Conservation (phyloP, 2,888 invertebrate species). For the Embidobia sp. region DNA sequence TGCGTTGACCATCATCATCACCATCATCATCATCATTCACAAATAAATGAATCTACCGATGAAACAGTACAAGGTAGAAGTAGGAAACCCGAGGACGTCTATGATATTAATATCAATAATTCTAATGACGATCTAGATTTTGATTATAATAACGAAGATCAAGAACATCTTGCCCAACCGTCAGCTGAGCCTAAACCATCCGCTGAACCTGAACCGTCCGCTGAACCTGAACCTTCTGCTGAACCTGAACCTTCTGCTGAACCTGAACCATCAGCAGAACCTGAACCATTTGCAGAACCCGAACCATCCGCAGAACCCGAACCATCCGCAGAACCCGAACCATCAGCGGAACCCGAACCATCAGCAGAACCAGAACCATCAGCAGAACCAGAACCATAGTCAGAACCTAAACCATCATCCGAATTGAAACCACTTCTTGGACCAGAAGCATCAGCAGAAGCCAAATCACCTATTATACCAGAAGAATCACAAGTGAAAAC, state of each 20-base stretch:
- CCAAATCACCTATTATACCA: no score
- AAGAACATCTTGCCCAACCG: conserved; percentile 65
- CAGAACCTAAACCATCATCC: conserved; percentile 74
- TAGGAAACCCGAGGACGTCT: conserved; percentile 69
- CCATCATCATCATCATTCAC: conserved; percentile 37
- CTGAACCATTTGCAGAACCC: conserved; percentile 65
- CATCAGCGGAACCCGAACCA: conserved; percentile 62
- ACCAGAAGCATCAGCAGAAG: conserved; percentile 44
- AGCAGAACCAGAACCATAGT: conserved; percentile 71
- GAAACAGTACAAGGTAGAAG: conserved; percentile 75
- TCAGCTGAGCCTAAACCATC: conserved; percentile 70
- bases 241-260: conserved; percentile 70
- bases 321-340: conserved; percentile 74
- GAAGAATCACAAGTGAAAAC: no score
- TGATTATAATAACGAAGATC: conserved; percentile 11
- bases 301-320: conserved; percentile 63
- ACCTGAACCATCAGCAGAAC: conserved; percentile 70
- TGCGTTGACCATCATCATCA: conserved; percentile 78
- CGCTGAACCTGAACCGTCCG: conserved; percentile 68
- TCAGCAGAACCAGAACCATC: conserved; percentile 69
- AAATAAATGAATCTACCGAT: conserved; percentile 62
- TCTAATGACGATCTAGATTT: conserved; percentile 60
- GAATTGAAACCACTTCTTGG: conserved; percentile 47
- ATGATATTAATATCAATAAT: conserved; percentile 63
- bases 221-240: conserved; percentile 70